phyloP scores from a whole-genome alignment of 2,797 vertebrate genomes.

The Manis javanica region DNA sequence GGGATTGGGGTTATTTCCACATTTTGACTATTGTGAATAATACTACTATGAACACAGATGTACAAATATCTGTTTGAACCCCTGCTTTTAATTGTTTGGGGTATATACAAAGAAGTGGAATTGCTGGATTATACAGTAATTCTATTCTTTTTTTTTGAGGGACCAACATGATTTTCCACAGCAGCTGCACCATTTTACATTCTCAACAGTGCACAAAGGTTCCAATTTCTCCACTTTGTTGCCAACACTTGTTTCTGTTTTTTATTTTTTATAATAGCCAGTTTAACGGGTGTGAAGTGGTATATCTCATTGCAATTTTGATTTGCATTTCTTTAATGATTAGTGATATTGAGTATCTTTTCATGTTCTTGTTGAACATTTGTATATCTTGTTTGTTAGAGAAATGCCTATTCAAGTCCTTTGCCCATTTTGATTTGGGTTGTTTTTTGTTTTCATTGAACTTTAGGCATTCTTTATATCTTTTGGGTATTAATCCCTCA shows the following conservation, averaged over 20 bases:
- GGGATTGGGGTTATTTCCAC: neutral
- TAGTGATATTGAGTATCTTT: neutral
- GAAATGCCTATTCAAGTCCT: neutral
- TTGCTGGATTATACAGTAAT: neutral
- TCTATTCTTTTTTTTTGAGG: neutral
- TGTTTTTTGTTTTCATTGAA: neutral
- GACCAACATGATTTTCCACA: neutral
- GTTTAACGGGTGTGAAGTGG: neutral
- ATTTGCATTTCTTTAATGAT: neutral
- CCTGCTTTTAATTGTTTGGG: neutral
- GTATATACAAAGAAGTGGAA: neutral
- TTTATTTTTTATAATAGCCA: neutral
- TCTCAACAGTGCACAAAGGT: neutral
- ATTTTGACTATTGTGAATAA: neutral
- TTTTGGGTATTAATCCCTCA: neutral
- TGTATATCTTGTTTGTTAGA: neutral
- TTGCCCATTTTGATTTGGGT: neutral
- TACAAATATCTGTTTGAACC: neutral
- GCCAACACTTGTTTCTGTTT: neutral
- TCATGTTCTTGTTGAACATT: neutral
- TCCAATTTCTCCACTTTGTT: neutral
- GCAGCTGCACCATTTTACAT: neutral
- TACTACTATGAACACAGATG: neutral
- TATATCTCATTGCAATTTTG: neutral
- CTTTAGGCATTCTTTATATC: neutral